A percentile compares a stretch with the other conserved stretches of the same genome.
phyloP scores from a whole-genome alignment of 2,888 invertebrate genomes.

The Pristionchus fissidentatus region DNA sequence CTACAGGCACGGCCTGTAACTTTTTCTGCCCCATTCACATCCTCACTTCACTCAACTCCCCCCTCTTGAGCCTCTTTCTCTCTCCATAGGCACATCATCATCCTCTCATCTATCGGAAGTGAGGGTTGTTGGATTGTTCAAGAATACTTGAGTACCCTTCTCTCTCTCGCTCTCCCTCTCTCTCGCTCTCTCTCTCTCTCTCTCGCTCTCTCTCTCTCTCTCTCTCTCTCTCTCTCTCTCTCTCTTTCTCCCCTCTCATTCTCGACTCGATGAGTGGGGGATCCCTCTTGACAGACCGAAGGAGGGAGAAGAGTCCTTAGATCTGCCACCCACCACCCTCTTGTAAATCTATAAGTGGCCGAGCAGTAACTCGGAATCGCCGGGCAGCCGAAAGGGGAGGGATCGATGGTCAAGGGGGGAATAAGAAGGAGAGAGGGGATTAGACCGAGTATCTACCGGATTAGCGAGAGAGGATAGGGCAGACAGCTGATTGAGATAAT shows the following conservation, averaged over 20 bases:
- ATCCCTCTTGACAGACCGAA: not conserved
- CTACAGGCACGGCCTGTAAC: too few species aligned
- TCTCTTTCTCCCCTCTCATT: not conserved
- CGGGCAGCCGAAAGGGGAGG: not conserved
- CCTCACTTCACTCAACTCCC: not conserved
- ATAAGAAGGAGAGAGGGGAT: not conserved
- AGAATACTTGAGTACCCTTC: slow-evolving; percentile 22
- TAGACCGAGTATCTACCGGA: not conserved
- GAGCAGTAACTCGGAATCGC: not conserved
- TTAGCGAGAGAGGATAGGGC: not conserved
- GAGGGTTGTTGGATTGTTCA: not conserved
- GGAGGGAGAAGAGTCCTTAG: not conserved
- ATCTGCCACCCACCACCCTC: not conserved
- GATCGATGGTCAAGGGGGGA: slow-evolving; percentile 11
- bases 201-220: too few species aligned
- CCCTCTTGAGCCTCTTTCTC: slow-evolving; percentile 21
- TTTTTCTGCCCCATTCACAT: not conserved
- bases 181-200: too few species aligned
- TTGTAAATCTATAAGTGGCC: not conserved
- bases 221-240: not conserved
- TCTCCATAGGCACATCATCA: too few species aligned
- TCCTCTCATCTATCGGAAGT: slow-evolving; percentile 12
- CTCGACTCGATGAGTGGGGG: too few species aligned
- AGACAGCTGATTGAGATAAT: too few species aligned
- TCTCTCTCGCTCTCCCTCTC: slow-evolving; percentile 19